phyloP scores from a whole-genome alignment of 2,113 vertebrate species.

The Amphiprion percula region DNA sequence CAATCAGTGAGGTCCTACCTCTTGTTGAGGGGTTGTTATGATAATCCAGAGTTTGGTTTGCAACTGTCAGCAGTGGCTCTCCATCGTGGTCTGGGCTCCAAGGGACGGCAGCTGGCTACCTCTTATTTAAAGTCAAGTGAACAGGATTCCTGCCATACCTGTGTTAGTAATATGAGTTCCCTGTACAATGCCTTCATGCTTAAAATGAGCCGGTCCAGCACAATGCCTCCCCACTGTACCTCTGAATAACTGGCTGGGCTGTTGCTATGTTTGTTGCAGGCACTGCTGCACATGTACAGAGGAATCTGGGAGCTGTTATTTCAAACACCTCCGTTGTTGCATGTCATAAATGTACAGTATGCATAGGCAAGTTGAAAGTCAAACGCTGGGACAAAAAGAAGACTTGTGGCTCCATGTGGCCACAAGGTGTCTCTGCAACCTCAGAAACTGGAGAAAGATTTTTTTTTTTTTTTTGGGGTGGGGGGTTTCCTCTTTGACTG shows the following conservation, averaged over 20 bases:
- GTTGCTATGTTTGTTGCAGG: conserved; percentile 45
- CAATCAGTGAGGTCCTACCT: conserved; percentile 67
- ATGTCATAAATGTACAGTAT: conserved; percentile 26
- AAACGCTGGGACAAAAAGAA: background rate
- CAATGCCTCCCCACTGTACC: conserved; percentile 47
- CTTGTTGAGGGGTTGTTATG: conserved; percentile 54
- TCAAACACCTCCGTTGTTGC: conserved; percentile 29
- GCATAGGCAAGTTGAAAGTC: conserved; percentile 18
- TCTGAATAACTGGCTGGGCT: conserved; percentile 43
- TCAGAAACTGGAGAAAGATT: conserved; percentile 23
- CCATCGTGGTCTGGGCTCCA: conserved; percentile 70
- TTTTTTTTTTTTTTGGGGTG: too few species aligned
- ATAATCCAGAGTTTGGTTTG: conserved; percentile 70
- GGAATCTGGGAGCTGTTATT: conserved; percentile 25
- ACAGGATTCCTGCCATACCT: conserved; percentile 91
- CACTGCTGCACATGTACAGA: background rate
- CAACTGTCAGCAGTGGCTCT: conserved; percentile 74
- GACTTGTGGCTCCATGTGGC: background rate
- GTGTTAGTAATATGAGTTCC: conserved; percentile 87
- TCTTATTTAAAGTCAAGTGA: conserved; percentile 85
- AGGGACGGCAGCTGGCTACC: conserved; percentile 84
- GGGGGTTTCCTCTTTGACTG: background rate
- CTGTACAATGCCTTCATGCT: conserved; percentile 82
- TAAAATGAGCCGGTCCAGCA: conserved; percentile 78
- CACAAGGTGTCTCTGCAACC: conserved; percentile 76